Evolutionary conservation across 2,797 vertebrate species (phyloP).

Genomic region (Vireo griseus): DNA sequence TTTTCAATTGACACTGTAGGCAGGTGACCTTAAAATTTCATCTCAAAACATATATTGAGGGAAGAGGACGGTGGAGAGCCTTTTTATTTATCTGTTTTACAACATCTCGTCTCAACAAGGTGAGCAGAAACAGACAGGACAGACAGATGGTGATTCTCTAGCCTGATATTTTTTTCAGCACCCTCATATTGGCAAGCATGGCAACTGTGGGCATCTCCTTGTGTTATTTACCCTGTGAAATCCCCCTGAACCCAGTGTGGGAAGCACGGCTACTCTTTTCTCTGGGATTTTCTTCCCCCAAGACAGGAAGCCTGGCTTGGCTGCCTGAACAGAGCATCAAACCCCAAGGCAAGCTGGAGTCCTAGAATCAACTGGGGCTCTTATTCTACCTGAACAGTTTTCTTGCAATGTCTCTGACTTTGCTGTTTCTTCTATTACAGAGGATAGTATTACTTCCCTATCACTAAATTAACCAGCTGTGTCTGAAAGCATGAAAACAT

Average conservation of each 20-base stretch:
- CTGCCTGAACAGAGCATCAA: background rate
- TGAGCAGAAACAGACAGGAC: background rate
- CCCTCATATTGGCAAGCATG: background rate
- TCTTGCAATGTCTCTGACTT: background rate
- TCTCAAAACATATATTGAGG: background rate
- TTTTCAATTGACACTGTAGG: background rate
- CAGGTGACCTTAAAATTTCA: background rate
- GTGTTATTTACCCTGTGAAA: background rate
- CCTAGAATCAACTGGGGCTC: background rate
- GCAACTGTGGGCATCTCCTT: background rate
- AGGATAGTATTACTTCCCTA: constrained; percentile 1
- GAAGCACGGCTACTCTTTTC: background rate
- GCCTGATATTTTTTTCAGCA: background rate
- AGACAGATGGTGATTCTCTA: background rate
- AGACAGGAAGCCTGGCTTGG: background rate
- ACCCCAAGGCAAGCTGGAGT: background rate
- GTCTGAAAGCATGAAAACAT: constrained; percentile 13
- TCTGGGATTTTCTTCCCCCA: background rate
- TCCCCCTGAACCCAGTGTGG: rapidly evolving
- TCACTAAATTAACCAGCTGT: constrained; percentile 7
- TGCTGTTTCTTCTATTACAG: background rate
- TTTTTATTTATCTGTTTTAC: background rate
- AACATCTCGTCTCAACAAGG: background rate
- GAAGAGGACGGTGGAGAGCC: background rate
- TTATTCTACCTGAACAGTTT: background rate